These are phyloP conservation scores for Odontophorus gujanensis DNA, from an alignment of 2,113 vertebrate genomes.

Conservation along the genomic window DNA sequence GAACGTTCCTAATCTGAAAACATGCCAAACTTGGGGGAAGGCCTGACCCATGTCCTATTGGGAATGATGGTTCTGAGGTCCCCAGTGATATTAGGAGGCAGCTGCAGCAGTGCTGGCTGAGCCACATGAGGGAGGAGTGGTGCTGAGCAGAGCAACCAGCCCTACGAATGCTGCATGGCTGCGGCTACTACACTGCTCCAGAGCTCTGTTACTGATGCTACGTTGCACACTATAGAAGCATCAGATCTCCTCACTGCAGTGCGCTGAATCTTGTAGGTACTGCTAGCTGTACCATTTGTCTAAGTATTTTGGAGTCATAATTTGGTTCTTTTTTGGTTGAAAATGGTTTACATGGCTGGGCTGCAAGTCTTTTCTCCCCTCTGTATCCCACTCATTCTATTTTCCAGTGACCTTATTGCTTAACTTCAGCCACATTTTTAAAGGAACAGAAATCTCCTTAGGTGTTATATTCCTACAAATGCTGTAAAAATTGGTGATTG, in stretches of 20 bases:
- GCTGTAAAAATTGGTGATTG: neutral
- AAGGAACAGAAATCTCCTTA: neutral
- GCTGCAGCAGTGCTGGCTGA: neutral
- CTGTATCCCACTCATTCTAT: neutral
- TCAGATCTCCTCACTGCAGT: neutral
- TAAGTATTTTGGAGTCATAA: neutral
- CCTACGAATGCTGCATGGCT: slow-evolving; percentile 21
- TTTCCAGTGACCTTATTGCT: neutral
- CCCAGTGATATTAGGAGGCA: neutral
- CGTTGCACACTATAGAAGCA: neutral
- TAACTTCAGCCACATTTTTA: neutral
- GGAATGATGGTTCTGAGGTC: neutral
- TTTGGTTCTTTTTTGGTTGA: rapidly evolving
- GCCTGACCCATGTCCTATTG: neutral
- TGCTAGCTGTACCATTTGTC: rapidly evolving
- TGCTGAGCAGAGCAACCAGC: neutral
- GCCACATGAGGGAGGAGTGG: neutral
- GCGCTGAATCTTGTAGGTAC: rapidly evolving
- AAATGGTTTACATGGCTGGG: neutral
- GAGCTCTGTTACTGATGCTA: neutral
- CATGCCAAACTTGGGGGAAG: neutral
- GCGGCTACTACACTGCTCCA: neutral
- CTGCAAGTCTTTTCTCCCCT: neutral
- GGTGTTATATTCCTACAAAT: neutral
- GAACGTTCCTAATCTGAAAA: neutral